phyloP scores from a whole-genome alignment of 1,140 invertebrate species.

The Zaprionus ornatus region DNA sequence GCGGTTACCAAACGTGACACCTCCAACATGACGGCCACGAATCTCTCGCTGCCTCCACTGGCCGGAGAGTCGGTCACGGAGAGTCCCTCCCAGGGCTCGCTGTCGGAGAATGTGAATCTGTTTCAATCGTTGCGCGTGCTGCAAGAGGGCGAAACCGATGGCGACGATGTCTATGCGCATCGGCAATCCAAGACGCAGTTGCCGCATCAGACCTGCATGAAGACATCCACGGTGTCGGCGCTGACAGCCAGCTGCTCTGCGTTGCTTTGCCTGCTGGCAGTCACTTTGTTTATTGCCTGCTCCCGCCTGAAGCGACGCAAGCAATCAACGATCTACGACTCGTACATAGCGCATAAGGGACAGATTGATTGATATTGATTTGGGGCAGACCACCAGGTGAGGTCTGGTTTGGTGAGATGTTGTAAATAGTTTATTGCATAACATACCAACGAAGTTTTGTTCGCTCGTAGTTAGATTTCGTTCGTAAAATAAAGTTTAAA shows the following conservation, averaged over 20 bases:
- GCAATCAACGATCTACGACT: slow-evolving; percentile 74
- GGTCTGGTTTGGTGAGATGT: slow-evolving; percentile 4
- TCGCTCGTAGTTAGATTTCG: slow-evolving; percentile 55
- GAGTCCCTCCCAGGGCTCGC: slow-evolving; percentile 59
- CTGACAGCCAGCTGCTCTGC: slow-evolving; percentile 89
- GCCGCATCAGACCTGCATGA: slow-evolving; percentile 89
- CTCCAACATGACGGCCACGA: slow-evolving; percentile 79
- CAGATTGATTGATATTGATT: slow-evolving; percentile 73
- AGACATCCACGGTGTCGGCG: slow-evolving; percentile 90
- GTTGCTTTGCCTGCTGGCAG: slow-evolving; percentile 88
- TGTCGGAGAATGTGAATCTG: slow-evolving; percentile 93
- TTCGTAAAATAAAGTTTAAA: slow-evolving; percentile 25
- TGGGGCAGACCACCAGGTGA: background rate
- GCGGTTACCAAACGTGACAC: slow-evolving; percentile 88
- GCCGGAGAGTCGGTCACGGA: slow-evolving; percentile 56
- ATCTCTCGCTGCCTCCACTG: slow-evolving; percentile 51
- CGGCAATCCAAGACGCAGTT: slow-evolving; percentile 72
- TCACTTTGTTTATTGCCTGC: slow-evolving; percentile 89
- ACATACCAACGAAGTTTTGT: slow-evolving; percentile 58
- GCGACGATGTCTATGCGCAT: slow-evolving; percentile 84
- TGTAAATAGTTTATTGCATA: slow-evolving; percentile 47
- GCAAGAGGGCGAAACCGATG: slow-evolving; percentile 92
- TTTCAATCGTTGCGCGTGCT: slow-evolving; percentile 94
- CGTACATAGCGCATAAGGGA: slow-evolving; percentile 81
- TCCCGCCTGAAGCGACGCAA: slow-evolving; percentile 87